Percentiles rank a stretch among this genome's conserved stretches.
phyloP scores from a whole-genome alignment of 23 tunicate species.

The Styela clava region DNA sequence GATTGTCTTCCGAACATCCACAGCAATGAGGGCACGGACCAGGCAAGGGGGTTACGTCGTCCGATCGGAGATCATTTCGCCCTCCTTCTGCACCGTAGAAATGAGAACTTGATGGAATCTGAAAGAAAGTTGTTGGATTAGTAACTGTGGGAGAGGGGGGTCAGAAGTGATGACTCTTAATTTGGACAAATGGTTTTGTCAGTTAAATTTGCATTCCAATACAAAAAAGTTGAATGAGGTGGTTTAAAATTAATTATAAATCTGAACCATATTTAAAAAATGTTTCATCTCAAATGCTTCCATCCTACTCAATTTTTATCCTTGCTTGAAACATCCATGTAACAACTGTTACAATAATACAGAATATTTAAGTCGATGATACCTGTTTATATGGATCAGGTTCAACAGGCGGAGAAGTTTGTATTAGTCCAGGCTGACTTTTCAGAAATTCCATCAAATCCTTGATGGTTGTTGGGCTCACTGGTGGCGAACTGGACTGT shows the following conservation, averaged over 20 bases:
- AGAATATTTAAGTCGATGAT: no score
- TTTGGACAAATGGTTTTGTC: no score
- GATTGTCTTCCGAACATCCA: slow-evolving; percentile 24
- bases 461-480: slow-evolving; percentile 1
- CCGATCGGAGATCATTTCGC: background rate
- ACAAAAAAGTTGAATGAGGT: no score
- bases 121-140: background rate
- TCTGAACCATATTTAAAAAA: no score
- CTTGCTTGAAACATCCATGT: no score
- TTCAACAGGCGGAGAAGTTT: background rate
- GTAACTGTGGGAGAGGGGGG: background rate
- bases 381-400: slow-evolving; percentile 26
- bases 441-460: slow-evolving; percentile 26
- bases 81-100: background rate
- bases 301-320: no score
- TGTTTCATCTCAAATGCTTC: no score
- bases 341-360: no score
- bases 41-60: slow-evolving; percentile 25
- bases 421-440: slow-evolving; percentile 20
- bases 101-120: background rate
- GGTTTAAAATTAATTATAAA: no score
- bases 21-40: slow-evolving; percentile 31
- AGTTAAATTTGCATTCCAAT: no score
- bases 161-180: background rate
- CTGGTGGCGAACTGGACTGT: background rate